These are phyloP conservation scores for Malurus elegans DNA, from an alignment of 2,113 vertebrate species.

Conservation along the genomic window DNA sequence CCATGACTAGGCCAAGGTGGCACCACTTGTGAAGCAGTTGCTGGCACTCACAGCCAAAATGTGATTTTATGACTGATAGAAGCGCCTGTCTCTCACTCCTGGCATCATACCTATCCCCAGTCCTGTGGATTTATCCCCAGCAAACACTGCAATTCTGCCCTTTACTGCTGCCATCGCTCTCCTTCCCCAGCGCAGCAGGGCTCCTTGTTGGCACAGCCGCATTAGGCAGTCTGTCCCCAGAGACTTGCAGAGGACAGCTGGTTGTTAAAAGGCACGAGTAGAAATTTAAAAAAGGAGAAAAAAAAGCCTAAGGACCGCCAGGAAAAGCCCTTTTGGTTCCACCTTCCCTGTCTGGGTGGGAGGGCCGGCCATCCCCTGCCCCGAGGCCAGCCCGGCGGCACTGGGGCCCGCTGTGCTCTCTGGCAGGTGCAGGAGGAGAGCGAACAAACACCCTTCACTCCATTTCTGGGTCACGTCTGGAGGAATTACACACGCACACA, in stretches of 20 bases:
- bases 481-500: not conserved
- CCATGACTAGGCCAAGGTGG: not conserved
- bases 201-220: not conserved
- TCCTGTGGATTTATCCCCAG: not conserved
- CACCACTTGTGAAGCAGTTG: not conserved
- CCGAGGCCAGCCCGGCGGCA: not conserved
- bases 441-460: not conserved
- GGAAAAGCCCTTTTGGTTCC: not conserved
- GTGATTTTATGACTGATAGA: not conserved
- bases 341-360: not conserved
- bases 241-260: accelerated
- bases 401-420: accelerated
- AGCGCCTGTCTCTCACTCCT: not conserved
- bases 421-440: not conserved
- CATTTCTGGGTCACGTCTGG: not conserved
- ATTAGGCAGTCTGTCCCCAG: not conserved
- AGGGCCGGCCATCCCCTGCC: not conserved
- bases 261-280: not conserved
- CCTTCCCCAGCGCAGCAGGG: not conserved
- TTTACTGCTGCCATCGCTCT: not conserved
- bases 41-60: not conserved
- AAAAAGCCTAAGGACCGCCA: not conserved
- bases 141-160: not conserved
- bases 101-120: not conserved
- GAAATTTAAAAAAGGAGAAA: not conserved